Evolutionary conservation across 2,113 vertebrate species (phyloP).

Genomic region (Clarias magur): DNA sequence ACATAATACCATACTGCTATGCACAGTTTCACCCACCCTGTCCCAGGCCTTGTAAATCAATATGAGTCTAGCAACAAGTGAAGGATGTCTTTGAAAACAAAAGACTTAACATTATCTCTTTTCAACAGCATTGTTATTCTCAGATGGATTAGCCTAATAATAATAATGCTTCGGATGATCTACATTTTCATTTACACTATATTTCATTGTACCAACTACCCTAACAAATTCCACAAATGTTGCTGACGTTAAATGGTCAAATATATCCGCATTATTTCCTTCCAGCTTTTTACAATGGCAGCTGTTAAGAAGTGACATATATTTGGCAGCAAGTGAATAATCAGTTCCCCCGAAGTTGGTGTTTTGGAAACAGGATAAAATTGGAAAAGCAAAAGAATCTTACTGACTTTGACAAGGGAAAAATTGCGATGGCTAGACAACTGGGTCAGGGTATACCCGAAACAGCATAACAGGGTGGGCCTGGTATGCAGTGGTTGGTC

Average conservation of each 20-base stretch:
- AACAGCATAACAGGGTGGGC: too few species aligned
- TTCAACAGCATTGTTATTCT: neutral
- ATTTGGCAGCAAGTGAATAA: neutral
- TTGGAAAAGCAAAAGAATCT: too few species aligned
- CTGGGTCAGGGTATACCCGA: too few species aligned
- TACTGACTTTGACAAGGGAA: too few species aligned
- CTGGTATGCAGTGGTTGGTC: too few species aligned
- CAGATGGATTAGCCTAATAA: neutral
- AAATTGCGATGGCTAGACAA: too few species aligned
- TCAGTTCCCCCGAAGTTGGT: too few species aligned
- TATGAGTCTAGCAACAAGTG: neutral
- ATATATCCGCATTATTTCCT: neutral
- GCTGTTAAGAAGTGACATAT: neutral
- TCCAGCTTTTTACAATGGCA: neutral
- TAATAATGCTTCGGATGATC: neutral
- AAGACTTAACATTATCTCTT: neutral
- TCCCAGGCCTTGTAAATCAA: neutral
- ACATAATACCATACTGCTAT: slow-evolving; percentile 34
- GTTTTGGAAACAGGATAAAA: too few species aligned
- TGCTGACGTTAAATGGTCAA: neutral
- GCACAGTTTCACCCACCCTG: neutral
- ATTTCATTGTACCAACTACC: neutral
- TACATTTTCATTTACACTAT: neutral
- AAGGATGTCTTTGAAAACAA: neutral
- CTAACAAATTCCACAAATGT: neutral